Evolutionary conservation across 2,797 vertebrate genomes (phyloP).

Genomic region (Euphonia xanthogaster): DNA sequence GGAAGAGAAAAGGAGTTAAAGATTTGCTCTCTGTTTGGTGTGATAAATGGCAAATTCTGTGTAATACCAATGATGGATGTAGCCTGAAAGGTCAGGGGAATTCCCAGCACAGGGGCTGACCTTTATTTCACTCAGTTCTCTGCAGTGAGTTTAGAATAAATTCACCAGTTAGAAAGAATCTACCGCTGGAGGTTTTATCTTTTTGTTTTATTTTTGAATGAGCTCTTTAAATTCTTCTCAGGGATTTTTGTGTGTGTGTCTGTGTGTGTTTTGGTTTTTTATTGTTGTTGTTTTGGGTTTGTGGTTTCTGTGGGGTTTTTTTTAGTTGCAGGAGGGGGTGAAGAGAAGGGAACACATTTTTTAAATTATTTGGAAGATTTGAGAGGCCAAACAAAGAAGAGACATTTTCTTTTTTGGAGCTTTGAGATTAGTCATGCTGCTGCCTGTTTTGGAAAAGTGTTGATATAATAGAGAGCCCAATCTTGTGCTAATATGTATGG

Average conservation of each 20-base stretch:
- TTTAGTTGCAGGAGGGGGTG: not conserved
- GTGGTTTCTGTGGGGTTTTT: not conserved
- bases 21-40: slow-evolving; percentile 63
- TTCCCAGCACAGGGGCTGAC: slow-evolving; percentile 91
- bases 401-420: slow-evolving; percentile 14
- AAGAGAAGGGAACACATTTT: not conserved
- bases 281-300: not conserved
- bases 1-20: slow-evolving; percentile 55
- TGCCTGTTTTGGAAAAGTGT: slow-evolving; percentile 38
- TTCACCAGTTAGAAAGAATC: slow-evolving; percentile 38
- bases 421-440: slow-evolving; percentile 62
- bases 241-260: not conserved
- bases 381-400: slow-evolving; percentile 18
- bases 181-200: slow-evolving; percentile 47
- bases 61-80: slow-evolving; percentile 74
- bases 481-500: slow-evolving; percentile 50
- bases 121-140: slow-evolving; percentile 88
- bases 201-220: slow-evolving; percentile 55
- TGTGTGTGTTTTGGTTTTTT: not conserved
- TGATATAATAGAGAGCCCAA: slow-evolving; percentile 54
- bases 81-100: slow-evolving; percentile 90
- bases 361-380: slow-evolving; percentile 18
- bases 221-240: slow-evolving; percentile 35
- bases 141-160: slow-evolving; percentile 67
- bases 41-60: slow-evolving; percentile 72